Conservation (phyloP, 2,888 invertebrate species). For the Calephelis perditalis region DNA sequence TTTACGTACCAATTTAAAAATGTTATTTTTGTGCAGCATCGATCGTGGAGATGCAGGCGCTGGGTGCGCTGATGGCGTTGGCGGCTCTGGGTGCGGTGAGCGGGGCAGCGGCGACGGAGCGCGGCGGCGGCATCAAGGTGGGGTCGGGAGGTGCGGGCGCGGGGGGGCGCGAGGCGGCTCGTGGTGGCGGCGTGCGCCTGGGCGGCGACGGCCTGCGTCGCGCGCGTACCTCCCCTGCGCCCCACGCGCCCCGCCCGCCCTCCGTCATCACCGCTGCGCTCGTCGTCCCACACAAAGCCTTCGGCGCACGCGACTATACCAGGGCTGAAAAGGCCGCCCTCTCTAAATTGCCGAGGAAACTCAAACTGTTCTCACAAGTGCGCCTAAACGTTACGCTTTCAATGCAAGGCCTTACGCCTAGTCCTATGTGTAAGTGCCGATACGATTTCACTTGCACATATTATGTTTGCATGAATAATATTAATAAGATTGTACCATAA, state of each 20-base stretch:
- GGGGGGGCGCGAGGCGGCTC: constrained; percentile 52
- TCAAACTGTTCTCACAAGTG: constrained; percentile 83
- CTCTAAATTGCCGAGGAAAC: constrained; percentile 80
- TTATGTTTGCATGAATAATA: not conserved
- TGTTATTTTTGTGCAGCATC: constrained; percentile 46
- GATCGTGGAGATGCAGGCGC: constrained; percentile 67
- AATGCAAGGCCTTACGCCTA: constrained; percentile 86
- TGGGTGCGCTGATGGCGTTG: constrained; percentile 59
- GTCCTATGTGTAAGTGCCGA: constrained; percentile 83
- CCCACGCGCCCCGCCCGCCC: constrained; percentile 62
- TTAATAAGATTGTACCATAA: not conserved
- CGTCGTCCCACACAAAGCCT: constrained; percentile 87
- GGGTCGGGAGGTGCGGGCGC: constrained; percentile 52
- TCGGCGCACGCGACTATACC: constrained; percentile 85
- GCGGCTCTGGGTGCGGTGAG: constrained; percentile 60
- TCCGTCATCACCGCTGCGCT: constrained; percentile 82
- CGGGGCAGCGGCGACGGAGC: constrained; percentile 55
- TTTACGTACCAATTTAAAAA: not conserved
- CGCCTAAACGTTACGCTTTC: constrained; percentile 83
- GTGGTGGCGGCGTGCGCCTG: constrained; percentile 60
- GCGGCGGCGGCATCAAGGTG: constrained; percentile 63
- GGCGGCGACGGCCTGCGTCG: constrained; percentile 58
- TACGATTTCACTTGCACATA: constrained; percentile 1
- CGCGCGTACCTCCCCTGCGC: constrained; percentile 64
- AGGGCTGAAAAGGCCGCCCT: constrained; percentile 84